Evolutionary conservation across 2,888 invertebrate genomes (phyloP), one percentile per base, ranked within the genome.

Genomic region (Drosophila ochracea): DNA sequence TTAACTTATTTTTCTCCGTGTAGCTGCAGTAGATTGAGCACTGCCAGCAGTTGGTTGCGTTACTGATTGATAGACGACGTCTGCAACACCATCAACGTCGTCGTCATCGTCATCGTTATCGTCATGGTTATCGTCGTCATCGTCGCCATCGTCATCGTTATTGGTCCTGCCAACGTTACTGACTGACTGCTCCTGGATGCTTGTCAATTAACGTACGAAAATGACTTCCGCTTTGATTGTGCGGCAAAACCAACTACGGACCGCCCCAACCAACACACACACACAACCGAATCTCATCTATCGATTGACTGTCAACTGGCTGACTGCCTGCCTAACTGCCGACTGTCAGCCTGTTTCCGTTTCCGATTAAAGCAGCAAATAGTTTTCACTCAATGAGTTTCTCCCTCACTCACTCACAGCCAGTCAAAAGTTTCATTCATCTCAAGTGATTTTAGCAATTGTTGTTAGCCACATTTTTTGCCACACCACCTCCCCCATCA

Each of bases 131-230:
- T 57, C 54, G 53, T 57, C 73, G 53, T 50, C 78, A 35, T 50
- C 54, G 53, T 54, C 65, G 53, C 50, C 78, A 35, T 50, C 60
- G 35, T 68, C 81, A 66, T 68, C 77, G 81, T 80, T 68, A 79
- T 83, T 68, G 77, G 67, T 70, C 37, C 82, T 64, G 63, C 53
- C 73, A 69, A 64, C 69, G 66, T 66, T 55, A 49, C 61, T 60
- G 43, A 50, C 79, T 50, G 64, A 52, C 80, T 79, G 25, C 76
- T 70, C 59, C 77, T 68, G 58, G 77, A 67, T 80, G 76, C 81
- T 91, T 89, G 92, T 90, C 90, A 90, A 90, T 90, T 91, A 90
- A 91, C 91, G 91, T 91, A 91, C 91, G 88, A 90, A 89, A 90
- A 90, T 91, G 87, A 89, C 88, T 91, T 89, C 88, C 88, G 88